Conservation (phyloP, 2,113 vertebrate species). For the Lasiurus cinereus region DNA sequence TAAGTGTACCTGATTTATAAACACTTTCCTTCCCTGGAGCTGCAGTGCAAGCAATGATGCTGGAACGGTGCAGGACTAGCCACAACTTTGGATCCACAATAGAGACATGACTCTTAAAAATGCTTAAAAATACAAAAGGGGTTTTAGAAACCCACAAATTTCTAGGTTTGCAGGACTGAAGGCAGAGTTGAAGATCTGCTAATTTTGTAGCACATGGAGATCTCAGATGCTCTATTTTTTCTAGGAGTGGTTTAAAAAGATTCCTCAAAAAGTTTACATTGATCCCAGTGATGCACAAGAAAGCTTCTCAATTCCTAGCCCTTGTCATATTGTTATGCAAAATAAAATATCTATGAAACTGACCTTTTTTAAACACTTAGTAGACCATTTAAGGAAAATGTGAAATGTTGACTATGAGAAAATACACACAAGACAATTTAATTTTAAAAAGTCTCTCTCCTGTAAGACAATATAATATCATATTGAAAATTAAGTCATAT, state of each 20-base stretch:
- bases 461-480: not conserved
- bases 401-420: not conserved
- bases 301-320: not conserved
- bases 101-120: not conserved
- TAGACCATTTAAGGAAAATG: not conserved
- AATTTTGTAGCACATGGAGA: not conserved
- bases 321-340: not conserved
- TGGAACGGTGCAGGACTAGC: not conserved
- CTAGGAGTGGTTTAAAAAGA: not conserved
- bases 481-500: not conserved
- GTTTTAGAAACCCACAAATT: not conserved
- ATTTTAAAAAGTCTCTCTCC: not conserved
- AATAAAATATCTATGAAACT: constrained; percentile 46
- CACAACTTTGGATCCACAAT: no score
- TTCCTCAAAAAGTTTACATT: not conserved
- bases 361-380: not conserved
- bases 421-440: constrained; percentile 16
- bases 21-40: not conserved
- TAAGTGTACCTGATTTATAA: not conserved
- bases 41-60: not conserved
- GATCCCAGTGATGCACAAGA: constrained; percentile 28
- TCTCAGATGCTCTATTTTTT: constrained; percentile 16
- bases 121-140: not conserved
- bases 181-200: not conserved
- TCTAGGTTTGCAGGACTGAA: not conserved